Evolutionary conservation across 2,113 vertebrate genomes (phyloP), one percentile per base, ranked within the genome.

Genomic region (Coturnix japonica): DNA sequence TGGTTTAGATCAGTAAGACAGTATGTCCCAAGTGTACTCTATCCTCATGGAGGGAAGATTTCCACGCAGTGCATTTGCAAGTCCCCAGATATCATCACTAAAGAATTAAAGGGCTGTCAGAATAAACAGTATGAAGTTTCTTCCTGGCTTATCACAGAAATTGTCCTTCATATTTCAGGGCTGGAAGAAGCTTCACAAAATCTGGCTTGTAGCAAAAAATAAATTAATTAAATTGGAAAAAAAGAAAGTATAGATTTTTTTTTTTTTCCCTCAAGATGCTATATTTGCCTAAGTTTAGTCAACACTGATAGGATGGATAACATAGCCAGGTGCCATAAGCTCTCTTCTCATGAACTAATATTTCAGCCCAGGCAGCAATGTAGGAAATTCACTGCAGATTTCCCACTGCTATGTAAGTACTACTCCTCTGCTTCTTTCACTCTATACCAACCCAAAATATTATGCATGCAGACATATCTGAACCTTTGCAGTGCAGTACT

Each of bases 401-500:
- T 4, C 9, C 18, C 9, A 25, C 18, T 77, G 17, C 20, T 74
- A 13, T 3, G 1, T 47, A 82, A 47, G 25, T 81, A 49, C 43
- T 6, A 10, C 26, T 22, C 15, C 6, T 87, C 33, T 74, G 11
- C 22, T 90, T 9, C 30, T 81, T 83, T 85, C 21, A 51, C 3
- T 5, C 31, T 31, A 8, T 77, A 80, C 12, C 14, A 21, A 14
- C 35, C n/a, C 5, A 41, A 37, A 46, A 35, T 43, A 69, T 51
- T 8, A 4, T 20, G 5, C 43, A 11, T 1, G 1, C 13, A 30
- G 11, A 54, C 6, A 33, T 43, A 46, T 23, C 31, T 44, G 8
- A n/a, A 7, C 19, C 39, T 86, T 77, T 80, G 33, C 8, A 64
- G 9, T 35, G 19, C 10, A 13, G 17, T 43, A 41, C 4, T 6